Evolutionary conservation across 2,797 vertebrate genomes (phyloP), one percentile per base, ranked within the genome.

Genomic region (Alauda arvensis): DNA sequence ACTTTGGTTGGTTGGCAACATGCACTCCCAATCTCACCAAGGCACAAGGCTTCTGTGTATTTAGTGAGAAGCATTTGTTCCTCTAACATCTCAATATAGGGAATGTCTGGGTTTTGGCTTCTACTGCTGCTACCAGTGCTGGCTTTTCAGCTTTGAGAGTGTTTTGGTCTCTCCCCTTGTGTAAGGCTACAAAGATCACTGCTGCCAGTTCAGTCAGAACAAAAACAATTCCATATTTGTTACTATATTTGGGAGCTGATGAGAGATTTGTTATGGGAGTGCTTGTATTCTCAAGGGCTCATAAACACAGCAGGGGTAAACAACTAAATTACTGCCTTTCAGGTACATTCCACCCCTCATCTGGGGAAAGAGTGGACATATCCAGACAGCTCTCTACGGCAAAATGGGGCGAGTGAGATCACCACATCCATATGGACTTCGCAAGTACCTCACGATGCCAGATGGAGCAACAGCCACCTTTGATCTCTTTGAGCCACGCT

Each of bases 321-420:
- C 31, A 34, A 61, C 65, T 66, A 28, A 68, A 48, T 75, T 76
- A 17, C n/a, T 86, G 69, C 26, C 16, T 95, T 86, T 78, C 93
- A 99, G 99, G 88, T 99, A 99, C 89, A 97, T 99, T 96, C 98
- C 99, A 66, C 99, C 99, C 0, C 77, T 99, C 93, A 97, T 99
- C 91, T 99, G 99, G 99, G 98, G 98, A 4, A 99, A 99, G 93
- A 99, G 98, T 29, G 99, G 99, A 69, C 99, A 99, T 83, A 97
- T 99, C 79, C 99, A 99, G 95, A 99, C 99, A 1, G 98, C 97
- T 33, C 96, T 99, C 67, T 99, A 99, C 3, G 98, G 98, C 66
- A 99, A 99, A 94, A 98, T 99, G 98, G 99, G 99, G 26, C 96
- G 99, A 39, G 97, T 99, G 88, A 98, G 97, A 85, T 98, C 98